Conservation (phyloP, 1,140 invertebrate genomes). For the Campodea augens region DNA sequence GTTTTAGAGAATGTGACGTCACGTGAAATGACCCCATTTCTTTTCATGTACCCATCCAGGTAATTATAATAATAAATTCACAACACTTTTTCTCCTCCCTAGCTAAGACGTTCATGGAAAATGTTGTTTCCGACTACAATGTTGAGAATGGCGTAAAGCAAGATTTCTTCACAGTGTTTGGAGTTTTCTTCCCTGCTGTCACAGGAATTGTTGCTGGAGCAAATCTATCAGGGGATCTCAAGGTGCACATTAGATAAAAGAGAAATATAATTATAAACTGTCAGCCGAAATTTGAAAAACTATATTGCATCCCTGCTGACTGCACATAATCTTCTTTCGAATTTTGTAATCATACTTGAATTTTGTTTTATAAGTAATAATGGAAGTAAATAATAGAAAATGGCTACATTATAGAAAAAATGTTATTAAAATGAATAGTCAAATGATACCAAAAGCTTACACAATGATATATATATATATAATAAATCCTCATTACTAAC, state of each 20-base stretch:
- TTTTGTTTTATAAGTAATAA: too few species aligned
- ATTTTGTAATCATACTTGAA: too few species aligned
- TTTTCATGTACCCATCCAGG: too few species aligned
- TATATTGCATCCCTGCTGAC: background rate
- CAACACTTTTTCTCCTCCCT: constrained; percentile 8
- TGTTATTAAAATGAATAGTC: too few species aligned
- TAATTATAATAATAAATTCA: background rate
- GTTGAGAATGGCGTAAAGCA: constrained; percentile 19
- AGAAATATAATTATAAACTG: background rate
- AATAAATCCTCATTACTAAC: too few species aligned
- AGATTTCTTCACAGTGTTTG: constrained; percentile 23
- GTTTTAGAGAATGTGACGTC: too few species aligned
- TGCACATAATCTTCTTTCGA: too few species aligned
- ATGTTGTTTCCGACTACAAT: constrained; percentile 19
- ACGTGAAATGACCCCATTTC: too few species aligned
- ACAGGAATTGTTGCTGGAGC: constrained; percentile 32
- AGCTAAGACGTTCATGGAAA: constrained; percentile 20
- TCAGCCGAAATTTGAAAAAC: background rate
- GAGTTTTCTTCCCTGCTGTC: constrained; percentile 24
- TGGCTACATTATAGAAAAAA: too few species aligned
- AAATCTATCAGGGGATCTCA: constrained; percentile 40
- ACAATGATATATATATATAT: too few species aligned
- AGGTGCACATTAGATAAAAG: constrained; percentile 18
- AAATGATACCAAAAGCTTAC: too few species aligned
- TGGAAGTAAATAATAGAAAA: too few species aligned